A percentile compares a stretch with the other conserved stretches of the same genome.
These are phyloP conservation scores for Drosophila ezoana DNA, from an alignment of 2,888 invertebrate genomes.

Conservation along the genomic window DNA sequence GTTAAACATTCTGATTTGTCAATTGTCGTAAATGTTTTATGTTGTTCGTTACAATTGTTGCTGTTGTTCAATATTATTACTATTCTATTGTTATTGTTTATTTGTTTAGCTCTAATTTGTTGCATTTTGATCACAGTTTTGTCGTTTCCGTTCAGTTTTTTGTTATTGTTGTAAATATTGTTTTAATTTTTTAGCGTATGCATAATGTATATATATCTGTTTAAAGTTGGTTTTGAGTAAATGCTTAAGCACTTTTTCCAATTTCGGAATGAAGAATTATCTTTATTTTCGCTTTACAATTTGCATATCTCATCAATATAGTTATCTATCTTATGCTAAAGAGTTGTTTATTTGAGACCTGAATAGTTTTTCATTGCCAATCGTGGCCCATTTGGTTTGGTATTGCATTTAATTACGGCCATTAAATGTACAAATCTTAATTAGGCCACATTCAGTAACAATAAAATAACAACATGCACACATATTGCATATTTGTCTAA, in stretches of 20 bases:
- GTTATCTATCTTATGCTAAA: no score
- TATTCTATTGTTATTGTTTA: slow-evolving; percentile 7
- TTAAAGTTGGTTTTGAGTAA: not conserved
- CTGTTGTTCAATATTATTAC: slow-evolving; percentile 36
- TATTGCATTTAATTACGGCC: slow-evolving; percentile 7
- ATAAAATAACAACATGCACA: not conserved
- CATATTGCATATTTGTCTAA: slow-evolving; percentile 19
- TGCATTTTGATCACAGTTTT: slow-evolving; percentile 15
- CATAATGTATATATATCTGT: not conserved
- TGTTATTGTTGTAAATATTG: not conserved
- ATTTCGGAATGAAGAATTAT: no score
- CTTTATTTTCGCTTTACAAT: no score
- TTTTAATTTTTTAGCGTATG: not conserved
- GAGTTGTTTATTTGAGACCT: not conserved
- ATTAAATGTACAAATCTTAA: not conserved
- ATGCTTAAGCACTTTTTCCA: not conserved
- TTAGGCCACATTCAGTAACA: not conserved
- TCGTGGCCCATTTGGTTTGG: not conserved
- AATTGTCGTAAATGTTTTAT: slow-evolving; percentile 53
- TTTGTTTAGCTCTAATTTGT: slow-evolving; percentile 20
- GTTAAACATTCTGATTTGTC: slow-evolving; percentile 45
- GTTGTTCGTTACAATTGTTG: slow-evolving; percentile 54
- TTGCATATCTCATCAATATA: no score
- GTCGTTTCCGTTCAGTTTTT: slow-evolving; percentile 1
- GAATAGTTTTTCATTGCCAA: not conserved